Evolutionary conservation across 2,797 vertebrate species (phyloP).

Genomic region (Acrossocheilus fasciatus): DNA sequence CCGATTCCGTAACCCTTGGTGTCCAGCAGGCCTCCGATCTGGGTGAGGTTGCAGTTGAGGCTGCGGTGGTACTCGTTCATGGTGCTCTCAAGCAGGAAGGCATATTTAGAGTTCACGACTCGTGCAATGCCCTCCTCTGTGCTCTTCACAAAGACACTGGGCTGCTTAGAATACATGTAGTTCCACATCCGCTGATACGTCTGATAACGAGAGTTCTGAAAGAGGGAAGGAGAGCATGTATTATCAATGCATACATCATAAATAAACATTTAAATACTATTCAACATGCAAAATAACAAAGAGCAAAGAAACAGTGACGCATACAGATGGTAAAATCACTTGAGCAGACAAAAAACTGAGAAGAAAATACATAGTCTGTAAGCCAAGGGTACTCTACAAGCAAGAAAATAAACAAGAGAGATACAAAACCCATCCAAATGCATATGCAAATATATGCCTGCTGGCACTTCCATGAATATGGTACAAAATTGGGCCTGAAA

Average conservation of each 20-base stretch:
- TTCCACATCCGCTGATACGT: conserved; percentile 96
- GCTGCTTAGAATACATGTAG: conserved; percentile 94
- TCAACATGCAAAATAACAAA: background rate
- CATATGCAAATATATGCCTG: conserved; percentile 32
- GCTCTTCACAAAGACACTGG: conserved; percentile 93
- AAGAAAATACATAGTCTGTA: conserved; percentile 27
- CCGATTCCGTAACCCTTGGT: conserved; percentile 94
- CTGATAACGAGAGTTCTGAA: conserved; percentile 90
- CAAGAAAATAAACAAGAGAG: conserved; percentile 8
- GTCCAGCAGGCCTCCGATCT: conserved; percentile 90
- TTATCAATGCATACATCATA: background rate
- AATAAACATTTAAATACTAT: conserved; percentile 2
- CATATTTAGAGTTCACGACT: conserved; percentile 91
- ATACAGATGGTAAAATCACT: conserved; percentile 30
- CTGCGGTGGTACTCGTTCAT: conserved; percentile 93
- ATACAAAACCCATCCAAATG: conserved; percentile 28
- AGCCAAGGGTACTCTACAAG: conserved; percentile 23
- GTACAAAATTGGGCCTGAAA: background rate
- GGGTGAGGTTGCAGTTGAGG: conserved; percentile 92
- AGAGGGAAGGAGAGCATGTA: background rate
- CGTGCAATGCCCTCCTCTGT: conserved; percentile 91
- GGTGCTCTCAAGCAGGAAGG: conserved; percentile 91
- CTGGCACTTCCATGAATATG: background rate
- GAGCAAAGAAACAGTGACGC: background rate
- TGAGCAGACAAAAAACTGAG: conserved; percentile 28